Conservation (phyloP, 2,888 invertebrate genomes). For the Pollenia griseotomentosa region DNA sequence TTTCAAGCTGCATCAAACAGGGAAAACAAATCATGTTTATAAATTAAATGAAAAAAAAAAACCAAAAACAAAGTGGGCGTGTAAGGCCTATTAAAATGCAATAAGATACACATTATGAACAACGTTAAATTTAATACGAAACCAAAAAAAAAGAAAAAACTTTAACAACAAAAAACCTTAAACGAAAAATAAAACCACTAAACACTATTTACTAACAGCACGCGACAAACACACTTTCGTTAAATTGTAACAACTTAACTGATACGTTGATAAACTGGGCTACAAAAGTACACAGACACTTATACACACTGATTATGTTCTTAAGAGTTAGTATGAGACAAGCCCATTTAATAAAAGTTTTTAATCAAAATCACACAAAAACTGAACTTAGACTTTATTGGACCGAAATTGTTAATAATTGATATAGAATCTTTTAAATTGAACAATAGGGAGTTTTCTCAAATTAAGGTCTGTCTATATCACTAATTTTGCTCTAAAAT, state of each 20-base stretch:
- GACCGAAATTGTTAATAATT: constrained; percentile 32
- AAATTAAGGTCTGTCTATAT: too few species aligned
- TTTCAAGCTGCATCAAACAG: constrained; percentile 29
- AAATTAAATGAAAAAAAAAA: constrained; percentile 17
- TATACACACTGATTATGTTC: neutral
- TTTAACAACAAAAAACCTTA: constrained; percentile 24
- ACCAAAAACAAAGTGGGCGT: constrained; percentile 68
- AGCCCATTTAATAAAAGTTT: constrained; percentile 54
- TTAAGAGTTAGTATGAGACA: constrained; percentile 9
- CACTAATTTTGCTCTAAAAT: too few species aligned
- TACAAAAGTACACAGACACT: neutral
- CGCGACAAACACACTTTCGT: constrained; percentile 73
- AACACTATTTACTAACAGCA: constrained; percentile 57
- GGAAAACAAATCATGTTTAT: constrained; percentile 58
- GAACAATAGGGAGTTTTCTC: too few species aligned
- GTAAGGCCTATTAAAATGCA: constrained; percentile 70
- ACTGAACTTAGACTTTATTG: constrained; percentile 41
- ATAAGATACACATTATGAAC: constrained; percentile 68
- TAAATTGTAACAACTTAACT: constrained; percentile 65
- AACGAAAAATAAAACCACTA: constrained; percentile 52
- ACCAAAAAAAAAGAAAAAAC: neutral
- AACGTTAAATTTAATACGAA: constrained; percentile 67
- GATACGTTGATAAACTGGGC: constrained; percentile 26
- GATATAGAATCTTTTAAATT: neutral
- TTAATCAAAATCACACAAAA: constrained; percentile 3